Evolutionary conservation across 2,888 invertebrate genomes (phyloP).

Genomic region (Cyaniris semiargus): DNA sequence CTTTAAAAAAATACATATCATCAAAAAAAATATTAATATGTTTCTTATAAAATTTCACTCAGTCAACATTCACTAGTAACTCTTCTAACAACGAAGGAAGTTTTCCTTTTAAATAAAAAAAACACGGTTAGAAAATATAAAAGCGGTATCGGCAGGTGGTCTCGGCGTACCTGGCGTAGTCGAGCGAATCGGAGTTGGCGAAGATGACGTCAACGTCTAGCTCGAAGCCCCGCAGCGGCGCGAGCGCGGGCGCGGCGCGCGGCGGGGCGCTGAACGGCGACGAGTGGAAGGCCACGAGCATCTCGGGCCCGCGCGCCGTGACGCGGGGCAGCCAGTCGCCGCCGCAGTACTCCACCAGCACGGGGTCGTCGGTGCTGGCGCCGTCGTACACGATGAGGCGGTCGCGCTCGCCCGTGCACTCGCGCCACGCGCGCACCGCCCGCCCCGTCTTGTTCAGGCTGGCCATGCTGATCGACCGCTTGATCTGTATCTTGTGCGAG

Average conservation of each 20-base stretch:
- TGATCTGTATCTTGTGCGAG: constrained; percentile 86
- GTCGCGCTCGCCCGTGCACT: constrained; percentile 90
- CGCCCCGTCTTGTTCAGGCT: constrained; percentile 86
- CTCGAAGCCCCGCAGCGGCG: constrained; percentile 89
- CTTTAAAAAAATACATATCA: no score
- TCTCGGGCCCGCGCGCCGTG: constrained; percentile 85
- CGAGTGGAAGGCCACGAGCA: constrained; percentile 93
- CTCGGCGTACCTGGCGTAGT: constrained; percentile 82
- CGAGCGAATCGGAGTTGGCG: constrained; percentile 92
- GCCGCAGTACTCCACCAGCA: constrained; percentile 92
- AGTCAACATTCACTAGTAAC: no score
- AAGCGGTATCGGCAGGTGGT: no score
- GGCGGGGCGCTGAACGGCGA: constrained; percentile 91
- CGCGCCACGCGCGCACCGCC: constrained; percentile 89
- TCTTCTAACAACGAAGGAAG: no score
- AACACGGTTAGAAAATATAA: no score
- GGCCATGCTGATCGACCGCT: constrained; percentile 83
- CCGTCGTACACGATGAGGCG: constrained; percentile 93
- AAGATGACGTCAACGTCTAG: constrained; percentile 92
- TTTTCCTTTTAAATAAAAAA: no score
- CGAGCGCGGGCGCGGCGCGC: constrained; percentile 80
- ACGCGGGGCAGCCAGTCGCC: constrained; percentile 92
- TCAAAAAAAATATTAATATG: no score
- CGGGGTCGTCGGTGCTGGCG: constrained; percentile 88
- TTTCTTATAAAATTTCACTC: no score